Conservation (phyloP, 2,113 vertebrate genomes). For the Oncorhynchus mykiss region DNA sequence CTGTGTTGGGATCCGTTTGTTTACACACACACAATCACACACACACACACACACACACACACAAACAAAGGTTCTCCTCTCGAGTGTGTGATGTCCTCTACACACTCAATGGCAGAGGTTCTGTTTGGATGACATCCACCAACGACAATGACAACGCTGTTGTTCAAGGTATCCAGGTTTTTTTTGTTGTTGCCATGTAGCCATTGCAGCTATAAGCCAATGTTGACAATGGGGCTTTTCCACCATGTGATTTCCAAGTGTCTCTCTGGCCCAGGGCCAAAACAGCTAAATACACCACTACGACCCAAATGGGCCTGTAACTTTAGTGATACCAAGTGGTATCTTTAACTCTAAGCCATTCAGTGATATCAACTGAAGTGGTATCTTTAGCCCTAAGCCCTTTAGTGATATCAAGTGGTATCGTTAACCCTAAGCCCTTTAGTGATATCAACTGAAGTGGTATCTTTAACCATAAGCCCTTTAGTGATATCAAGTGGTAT, state of each 20-base stretch:
- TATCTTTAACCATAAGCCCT: too few species aligned
- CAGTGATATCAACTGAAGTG: too few species aligned
- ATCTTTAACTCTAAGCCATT: too few species aligned
- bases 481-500: too few species aligned
- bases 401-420: constrained; percentile 45
- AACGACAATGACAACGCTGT: constrained; percentile 45
- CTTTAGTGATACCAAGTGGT: background rate
- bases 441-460: too few species aligned
- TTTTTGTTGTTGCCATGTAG: constrained; percentile 33
- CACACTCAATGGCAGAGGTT: constrained; percentile 36
- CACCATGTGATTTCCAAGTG: constrained; percentile 63
- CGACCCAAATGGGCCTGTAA: constrained; percentile 32
- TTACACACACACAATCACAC: constrained; percentile 19
- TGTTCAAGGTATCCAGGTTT: constrained; percentile 70
- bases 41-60: background rate
- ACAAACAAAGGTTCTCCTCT: constrained; percentile 34
- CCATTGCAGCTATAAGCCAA: constrained; percentile 63
- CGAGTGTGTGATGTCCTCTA: constrained; percentile 56
- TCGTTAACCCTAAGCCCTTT: constrained; percentile 51
- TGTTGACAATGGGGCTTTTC: constrained; percentile 74
- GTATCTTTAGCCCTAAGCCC: too few species aligned
- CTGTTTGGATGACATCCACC: constrained; percentile 61
- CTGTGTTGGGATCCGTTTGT: constrained; percentile 16
- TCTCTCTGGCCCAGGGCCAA: constrained; percentile 57
- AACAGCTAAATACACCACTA: constrained; percentile 39